Base-by-base conservation (phyloP, 2,888 invertebrate genomes). In the Rhagonycha lutea region DNA sequence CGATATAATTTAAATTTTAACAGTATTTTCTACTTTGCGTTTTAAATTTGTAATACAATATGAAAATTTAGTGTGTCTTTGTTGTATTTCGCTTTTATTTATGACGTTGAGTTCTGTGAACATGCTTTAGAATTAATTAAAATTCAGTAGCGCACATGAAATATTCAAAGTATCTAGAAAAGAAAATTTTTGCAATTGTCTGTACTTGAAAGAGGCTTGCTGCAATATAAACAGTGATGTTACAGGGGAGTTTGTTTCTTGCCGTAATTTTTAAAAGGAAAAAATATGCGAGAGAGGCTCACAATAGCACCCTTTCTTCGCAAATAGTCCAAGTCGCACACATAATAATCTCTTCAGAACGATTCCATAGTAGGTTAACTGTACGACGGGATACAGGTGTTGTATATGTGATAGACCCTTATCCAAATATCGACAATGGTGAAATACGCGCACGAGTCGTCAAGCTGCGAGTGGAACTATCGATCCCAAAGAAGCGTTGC, bases 381-480 rank as follows among this genome's bases (percentile, higher is more conserved):
- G 26, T 65, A 65, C 63, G 23, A 65, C 23, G 26, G 63, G 63
- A 26, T 65, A 24, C 26, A 65, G 63, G 63, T 65, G 63, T 65
- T 70, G 68, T 69, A 60, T 60, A 32, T 61, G 65, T 14, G 68
- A 74, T 71, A 26, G 61, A 63, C 65, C 63, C 69, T 75, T 68
- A 75, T 69, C 72, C 69, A 72, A 72, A 60, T 72, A 61, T 70
- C 47, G 29, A 76, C 70, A 76, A 69, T 61, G 62, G 68, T 67
- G 68, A 73, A 61, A 73, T 67, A 73, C 76, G 47, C 47, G 73
- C 70, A 76, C 68, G 70, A 68, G 70, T 62, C 70, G 70, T 69
- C 73, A 76, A 76, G 73, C 76, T 76, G 68, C 73, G 76, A 76
- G 76, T 75, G 69, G 72, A 69, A 72, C 72, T 75, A 75, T 75